Base-by-base conservation (phyloP, 1,140 invertebrate species). In the Thereuonema tuberculata region DNA sequence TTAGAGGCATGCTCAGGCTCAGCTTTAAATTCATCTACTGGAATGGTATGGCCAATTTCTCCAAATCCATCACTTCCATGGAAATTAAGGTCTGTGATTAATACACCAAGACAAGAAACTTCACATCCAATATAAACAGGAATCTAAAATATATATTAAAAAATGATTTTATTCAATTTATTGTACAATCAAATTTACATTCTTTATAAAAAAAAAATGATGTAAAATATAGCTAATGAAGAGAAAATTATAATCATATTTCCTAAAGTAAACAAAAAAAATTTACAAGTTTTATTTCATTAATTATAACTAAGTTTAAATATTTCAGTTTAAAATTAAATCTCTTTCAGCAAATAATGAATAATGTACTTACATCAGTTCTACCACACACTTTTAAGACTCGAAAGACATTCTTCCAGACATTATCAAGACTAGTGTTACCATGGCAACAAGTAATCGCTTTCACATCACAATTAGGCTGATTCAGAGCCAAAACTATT, bases 31-130 rank as follows among this genome's bases (percentile, higher is more conserved):
- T 55, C 24, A 26, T 25, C 3, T 50, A 55, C 28, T 26, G 69
- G 17, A 12, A 59, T 15, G 15, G 53, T 56, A 0, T 24, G 71
- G 27, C 72, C 62, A 60, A 69, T 70, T 69, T 82, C 81, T 0
- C 83, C 82, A 65, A 87, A 83, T 12, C 84, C 84, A 72, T 86
- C 82, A 2, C 61, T 63, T 0, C 84, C 84, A 70, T 81, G 77
- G 65, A 62, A 66, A 65, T 52, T 68, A 67, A 20, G 83, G 66
- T 9, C 85, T 63, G 14, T 77, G 67, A 9, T 75, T n/a, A n/a
- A n/a, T 72, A 25, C 73, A 83, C 68, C 73, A 67, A 70, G 73
- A 84, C 26, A 85, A 78, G 52, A 83, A 83, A 64, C 84, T 78
- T 83, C 84, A 24, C 48, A 50, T 5, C 48, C 48, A 50, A 50